phyloP scores from a whole-genome alignment of 2,888 invertebrate species.

The Drosophila kanekoi region DNA sequence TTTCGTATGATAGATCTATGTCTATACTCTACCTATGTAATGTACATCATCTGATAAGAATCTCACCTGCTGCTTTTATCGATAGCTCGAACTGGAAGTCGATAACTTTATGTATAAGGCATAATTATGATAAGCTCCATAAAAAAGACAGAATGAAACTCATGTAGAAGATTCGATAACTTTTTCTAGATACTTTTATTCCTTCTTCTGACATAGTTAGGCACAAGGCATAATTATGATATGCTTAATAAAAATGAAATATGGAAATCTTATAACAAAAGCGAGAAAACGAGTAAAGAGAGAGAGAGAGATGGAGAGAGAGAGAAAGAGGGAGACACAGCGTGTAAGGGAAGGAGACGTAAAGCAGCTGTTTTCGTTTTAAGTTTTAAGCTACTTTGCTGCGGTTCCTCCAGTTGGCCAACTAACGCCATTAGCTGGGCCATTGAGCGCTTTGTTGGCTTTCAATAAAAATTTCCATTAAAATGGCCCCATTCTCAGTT shows the following conservation, averaged over 20 bases:
- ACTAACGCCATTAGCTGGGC: slow-evolving; percentile 79
- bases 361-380: slow-evolving; percentile 56
- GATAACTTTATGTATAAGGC: too few species aligned
- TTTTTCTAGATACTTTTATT: slow-evolving; percentile 5
- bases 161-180: too few species aligned
- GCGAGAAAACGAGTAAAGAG: neutral
- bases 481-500: slow-evolving; percentile 57
- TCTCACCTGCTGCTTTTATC: too few species aligned
- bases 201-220: slow-evolving; percentile 12
- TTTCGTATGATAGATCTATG: too few species aligned
- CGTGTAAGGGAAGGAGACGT: neutral
- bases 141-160: too few species aligned
- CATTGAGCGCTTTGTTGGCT: slow-evolving; percentile 80
- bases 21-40: too few species aligned
- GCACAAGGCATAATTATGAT: slow-evolving; percentile 16
- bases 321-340: neutral
- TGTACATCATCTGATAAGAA: too few species aligned
- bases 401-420: slow-evolving; percentile 56
- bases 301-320: neutral
- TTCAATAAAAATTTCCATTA: slow-evolving; percentile 80
- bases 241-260: slow-evolving; percentile 1
- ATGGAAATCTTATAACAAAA: too few species aligned
- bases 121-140: too few species aligned
- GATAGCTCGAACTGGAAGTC: slow-evolving; percentile 1
- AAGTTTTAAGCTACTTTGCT: slow-evolving; percentile 74